Conservation (phyloP, 2,797 vertebrate species). For the Oreochromis mossambicus region DNA sequence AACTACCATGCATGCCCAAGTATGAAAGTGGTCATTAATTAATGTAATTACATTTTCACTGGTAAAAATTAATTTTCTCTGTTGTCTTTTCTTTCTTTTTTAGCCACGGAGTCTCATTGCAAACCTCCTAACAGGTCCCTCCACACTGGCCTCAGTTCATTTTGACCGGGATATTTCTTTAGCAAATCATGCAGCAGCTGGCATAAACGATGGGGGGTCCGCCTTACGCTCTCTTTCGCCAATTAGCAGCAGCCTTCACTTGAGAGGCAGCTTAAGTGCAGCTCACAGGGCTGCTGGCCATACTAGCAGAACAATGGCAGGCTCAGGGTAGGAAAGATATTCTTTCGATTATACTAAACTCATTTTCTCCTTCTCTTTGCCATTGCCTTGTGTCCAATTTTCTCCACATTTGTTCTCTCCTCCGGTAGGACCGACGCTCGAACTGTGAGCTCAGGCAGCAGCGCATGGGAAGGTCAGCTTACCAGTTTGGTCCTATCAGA, state of each 20-base stretch:
- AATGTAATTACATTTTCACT: neutral
- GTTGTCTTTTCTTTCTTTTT: neutral
- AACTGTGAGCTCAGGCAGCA: conserved; percentile 93
- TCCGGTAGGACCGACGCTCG: conserved; percentile 83
- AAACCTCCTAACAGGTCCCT: conserved; percentile 86
- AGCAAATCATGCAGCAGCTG: conserved; percentile 78
- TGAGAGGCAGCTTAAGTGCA: conserved; percentile 72
- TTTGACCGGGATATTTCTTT: conserved; percentile 80
- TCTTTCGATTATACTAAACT: neutral
- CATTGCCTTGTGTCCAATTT: neutral
- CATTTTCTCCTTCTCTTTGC: neutral
- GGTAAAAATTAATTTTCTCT: neutral
- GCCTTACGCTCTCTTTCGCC: conserved; percentile 92
- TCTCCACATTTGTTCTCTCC: neutral
- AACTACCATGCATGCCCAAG: neutral
- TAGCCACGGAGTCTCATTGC: conserved; percentile 95
- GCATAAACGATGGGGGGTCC: conserved; percentile 79
- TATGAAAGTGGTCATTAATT: neutral
- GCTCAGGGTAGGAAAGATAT: conserved; percentile 79
- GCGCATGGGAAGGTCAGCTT: conserved; percentile 93
- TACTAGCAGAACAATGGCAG: conserved; percentile 79
- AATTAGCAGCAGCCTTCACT: conserved; percentile 80
- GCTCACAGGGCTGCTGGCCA: conserved; percentile 53
- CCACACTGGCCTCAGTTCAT: conserved; percentile 81
- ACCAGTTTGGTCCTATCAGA: conserved; percentile 94